phyloP scores from a whole-genome alignment of 2,888 invertebrate genomes.

The Parnassius orleans region DNA sequence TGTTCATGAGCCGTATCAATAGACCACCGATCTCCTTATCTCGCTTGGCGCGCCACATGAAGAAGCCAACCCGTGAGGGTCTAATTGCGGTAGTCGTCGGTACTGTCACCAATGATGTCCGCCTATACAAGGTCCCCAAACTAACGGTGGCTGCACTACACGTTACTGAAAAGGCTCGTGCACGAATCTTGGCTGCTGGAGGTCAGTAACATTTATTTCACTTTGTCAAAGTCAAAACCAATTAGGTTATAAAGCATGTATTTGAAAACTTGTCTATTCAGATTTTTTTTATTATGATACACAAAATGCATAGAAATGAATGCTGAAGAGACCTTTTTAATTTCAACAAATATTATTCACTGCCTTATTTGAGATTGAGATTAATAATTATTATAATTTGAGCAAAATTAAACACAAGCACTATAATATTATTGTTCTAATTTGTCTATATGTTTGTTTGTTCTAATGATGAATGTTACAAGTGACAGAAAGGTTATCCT shows the following conservation, averaged over 20 bases:
- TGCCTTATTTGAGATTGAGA: no score
- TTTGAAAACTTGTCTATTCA: slow-evolving; percentile 8
- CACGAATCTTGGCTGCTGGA: slow-evolving; percentile 96
- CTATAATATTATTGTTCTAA: no score
- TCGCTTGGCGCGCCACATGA: slow-evolving; percentile 92
- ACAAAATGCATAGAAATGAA: no score
- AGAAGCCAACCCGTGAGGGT: slow-evolving; percentile 90
- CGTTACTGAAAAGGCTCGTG: slow-evolving; percentile 96
- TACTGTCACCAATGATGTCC: slow-evolving; percentile 95
- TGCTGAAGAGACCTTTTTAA: no score
- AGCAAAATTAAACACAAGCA: no score
- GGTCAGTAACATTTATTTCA: slow-evolving; percentile 76
- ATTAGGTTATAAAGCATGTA: slow-evolving; percentile 27
- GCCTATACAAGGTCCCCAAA: slow-evolving; percentile 95
- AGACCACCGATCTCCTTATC: slow-evolving; percentile 96
- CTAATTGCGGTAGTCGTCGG: slow-evolving; percentile 97
- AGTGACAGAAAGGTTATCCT: no score
- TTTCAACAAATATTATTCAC: no score
- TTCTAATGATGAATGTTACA: no score
- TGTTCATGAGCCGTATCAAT: slow-evolving; percentile 99
- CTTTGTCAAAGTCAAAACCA: slow-evolving; percentile 13
- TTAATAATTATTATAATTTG: no score
- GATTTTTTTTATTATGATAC: no score
- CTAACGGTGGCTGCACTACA: slow-evolving; percentile 96
- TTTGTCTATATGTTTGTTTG: no score